Evolutionary conservation across 2,888 invertebrate genomes (phyloP).

Genomic region (Itoplectis maculator): DNA sequence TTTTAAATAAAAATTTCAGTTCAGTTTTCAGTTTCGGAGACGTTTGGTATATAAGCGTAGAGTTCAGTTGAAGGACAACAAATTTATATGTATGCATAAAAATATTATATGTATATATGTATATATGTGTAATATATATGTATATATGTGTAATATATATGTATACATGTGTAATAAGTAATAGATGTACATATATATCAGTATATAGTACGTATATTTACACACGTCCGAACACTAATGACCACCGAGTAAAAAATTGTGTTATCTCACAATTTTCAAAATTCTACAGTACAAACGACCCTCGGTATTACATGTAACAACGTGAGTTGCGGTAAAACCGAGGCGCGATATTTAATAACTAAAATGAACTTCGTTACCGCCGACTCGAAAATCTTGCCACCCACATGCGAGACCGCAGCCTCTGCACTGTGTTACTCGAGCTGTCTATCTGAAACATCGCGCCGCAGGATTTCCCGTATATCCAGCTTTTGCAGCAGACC

Average conservation of each 20-base stretch:
- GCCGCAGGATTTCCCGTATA: background rate
- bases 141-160: no score
- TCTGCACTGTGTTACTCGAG: background rate
- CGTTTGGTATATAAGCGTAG: no score
- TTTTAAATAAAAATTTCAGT: no score
- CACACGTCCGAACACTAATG: slow-evolving; percentile 4
- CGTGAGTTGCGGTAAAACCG: slow-evolving; percentile 2
- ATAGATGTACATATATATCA: no score
- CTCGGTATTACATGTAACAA: slow-evolving; percentile 9
- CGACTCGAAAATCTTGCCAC: background rate
- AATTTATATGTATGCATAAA: no score
- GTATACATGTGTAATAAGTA: no score
- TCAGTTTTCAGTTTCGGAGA: no score
- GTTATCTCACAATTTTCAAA: slow-evolving; percentile 14
- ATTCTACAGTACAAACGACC: background rate
- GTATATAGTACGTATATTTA: background rate
- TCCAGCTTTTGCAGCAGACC: background rate
- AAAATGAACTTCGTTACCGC: slow-evolving; percentile 12
- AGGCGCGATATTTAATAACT: slow-evolving; percentile 3
- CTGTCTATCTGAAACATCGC: background rate
- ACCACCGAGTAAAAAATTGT: background rate
- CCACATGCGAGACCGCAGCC: background rate
- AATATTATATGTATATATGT: no score
- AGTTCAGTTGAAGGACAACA: no score
- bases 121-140: no score